These are phyloP conservation scores for Melanostoma scalare DNA, from an alignment of 2,888 invertebrate species.

Conservation along the genomic window DNA sequence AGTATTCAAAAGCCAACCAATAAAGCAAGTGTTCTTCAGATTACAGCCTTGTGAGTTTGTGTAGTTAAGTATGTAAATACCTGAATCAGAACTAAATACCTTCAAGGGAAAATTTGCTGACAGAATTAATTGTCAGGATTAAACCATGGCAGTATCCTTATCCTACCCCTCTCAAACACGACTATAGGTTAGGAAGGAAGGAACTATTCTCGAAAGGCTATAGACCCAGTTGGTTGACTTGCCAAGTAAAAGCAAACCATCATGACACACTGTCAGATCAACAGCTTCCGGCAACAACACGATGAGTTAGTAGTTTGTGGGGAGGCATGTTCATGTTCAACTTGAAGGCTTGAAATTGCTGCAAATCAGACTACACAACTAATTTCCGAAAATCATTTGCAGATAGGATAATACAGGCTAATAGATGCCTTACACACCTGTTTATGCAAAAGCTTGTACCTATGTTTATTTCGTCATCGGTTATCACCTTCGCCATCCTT, in stretches of 20 bases:
- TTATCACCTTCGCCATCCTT: constrained; percentile 61
- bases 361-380: constrained; percentile 53
- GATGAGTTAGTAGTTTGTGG: not conserved
- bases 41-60: constrained; percentile 39
- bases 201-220: not conserved
- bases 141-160: constrained; percentile 28
- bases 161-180: not conserved
- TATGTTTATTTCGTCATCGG: constrained; percentile 11
- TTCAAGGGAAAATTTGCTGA: constrained; percentile 63
- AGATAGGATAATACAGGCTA: constrained; percentile 63
- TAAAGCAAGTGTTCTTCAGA: constrained; percentile 54
- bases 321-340: constrained; percentile 6
- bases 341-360: constrained; percentile 27
- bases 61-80: constrained; percentile 58
- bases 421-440: constrained; percentile 65
- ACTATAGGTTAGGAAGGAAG: not conserved
- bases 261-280: constrained; percentile 8
- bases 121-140: constrained; percentile 67
- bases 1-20: constrained; percentile 57
- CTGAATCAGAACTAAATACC: constrained; percentile 64
- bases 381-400: constrained; percentile 63
- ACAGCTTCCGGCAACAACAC: constrained; percentile 23
- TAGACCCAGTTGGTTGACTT: constrained; percentile 22
- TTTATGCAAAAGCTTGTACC: constrained; percentile 42
- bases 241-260: constrained; percentile 11